Percentiles rank a stretch among this genome's conserved stretches.
phyloP scores from a whole-genome alignment of 2,888 invertebrate species.

The Drosophila emarginata region DNA sequence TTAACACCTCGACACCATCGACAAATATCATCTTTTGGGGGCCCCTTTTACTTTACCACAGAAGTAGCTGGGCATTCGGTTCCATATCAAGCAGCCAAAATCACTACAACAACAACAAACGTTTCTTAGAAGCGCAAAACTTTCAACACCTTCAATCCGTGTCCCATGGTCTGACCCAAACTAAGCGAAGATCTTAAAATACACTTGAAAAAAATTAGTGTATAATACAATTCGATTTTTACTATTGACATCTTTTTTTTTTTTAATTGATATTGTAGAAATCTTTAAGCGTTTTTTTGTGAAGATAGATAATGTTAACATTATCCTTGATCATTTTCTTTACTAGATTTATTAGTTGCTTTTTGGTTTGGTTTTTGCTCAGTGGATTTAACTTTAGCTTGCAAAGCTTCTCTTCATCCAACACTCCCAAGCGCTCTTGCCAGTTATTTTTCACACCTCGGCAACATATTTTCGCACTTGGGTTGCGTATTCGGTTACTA shows the following conservation, averaged over 20 bases:
- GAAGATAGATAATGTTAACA: background rate
- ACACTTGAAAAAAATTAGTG: background rate
- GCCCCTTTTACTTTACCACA: conserved; percentile 40
- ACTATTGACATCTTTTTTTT: too few species aligned
- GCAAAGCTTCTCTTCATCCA: conserved; percentile 26
- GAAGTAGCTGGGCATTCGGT: conserved; percentile 45
- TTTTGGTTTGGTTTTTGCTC: background rate
- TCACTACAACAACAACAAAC: conserved; percentile 69
- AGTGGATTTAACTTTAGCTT: conserved; percentile 7
- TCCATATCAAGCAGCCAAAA: conserved; percentile 68
- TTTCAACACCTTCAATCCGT: conserved; percentile 79
- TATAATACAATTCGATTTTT: too few species aligned
- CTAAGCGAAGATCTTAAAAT: background rate
- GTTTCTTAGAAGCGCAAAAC: conserved; percentile 80
- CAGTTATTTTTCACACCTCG: conserved; percentile 82
- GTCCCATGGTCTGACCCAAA: conserved; percentile 34
- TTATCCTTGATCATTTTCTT: background rate
- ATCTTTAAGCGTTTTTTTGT: background rate
- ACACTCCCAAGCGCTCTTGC: conserved; percentile 32
- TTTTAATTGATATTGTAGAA: background rate
- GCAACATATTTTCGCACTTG: conserved; percentile 80
- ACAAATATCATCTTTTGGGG: conserved; percentile 76
- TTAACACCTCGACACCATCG: conserved; percentile 82
- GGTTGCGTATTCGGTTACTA: conserved; percentile 71
- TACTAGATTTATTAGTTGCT: background rate